Base-by-base conservation (phyloP, 2,113 vertebrate species). In the Colistium nudipinnis region DNA sequence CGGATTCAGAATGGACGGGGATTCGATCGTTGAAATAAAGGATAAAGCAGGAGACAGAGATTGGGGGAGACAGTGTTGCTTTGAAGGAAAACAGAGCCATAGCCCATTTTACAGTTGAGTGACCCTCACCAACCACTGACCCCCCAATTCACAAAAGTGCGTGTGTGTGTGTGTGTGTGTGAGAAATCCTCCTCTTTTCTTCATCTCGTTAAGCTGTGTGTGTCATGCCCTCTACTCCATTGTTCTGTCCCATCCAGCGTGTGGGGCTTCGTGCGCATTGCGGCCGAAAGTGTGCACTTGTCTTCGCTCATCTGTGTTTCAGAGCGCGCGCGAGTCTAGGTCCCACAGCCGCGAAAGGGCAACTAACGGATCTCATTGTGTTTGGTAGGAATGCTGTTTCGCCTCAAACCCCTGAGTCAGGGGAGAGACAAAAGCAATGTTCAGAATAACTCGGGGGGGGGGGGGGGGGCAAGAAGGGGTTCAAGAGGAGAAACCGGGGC, bases 61-160 rank as follows among this genome's bases (percentile, higher is more conserved):
- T 19, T 33, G 41, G 57, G 27, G 33, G 20, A 62, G 57, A 74
- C 82, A 56, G 62, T 16, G 57, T 16, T 61, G 51, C 69, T 71
- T 74, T 59, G 30, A 79, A 80, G 60, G 48, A 76, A 85, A 81
- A 81, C 71, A 85, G 52, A 70, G 59, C 71, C 69, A 62, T 66
- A 72, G 78, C 80, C 74, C 69, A 86, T 83, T 89, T 88, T 76
- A 87, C 82, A 89, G 85, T 66, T 86, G 82, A 85, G 47, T 59
- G 52, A 77, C 62, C 63, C 43, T 1, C 54, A 62, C 62, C 65
- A 48, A 85, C 74, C 82, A 64, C 55, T 76, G 70, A 87, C 81
- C 83, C 69, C n/a, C 55, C 36, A 12, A 61, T 68, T 87, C 80
- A 76, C 60, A 5, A 78, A 78, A 74, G 41, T 14, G 19, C 5